Conservation (phyloP, 2,888 invertebrate species). For the Melanophora roralis region DNA sequence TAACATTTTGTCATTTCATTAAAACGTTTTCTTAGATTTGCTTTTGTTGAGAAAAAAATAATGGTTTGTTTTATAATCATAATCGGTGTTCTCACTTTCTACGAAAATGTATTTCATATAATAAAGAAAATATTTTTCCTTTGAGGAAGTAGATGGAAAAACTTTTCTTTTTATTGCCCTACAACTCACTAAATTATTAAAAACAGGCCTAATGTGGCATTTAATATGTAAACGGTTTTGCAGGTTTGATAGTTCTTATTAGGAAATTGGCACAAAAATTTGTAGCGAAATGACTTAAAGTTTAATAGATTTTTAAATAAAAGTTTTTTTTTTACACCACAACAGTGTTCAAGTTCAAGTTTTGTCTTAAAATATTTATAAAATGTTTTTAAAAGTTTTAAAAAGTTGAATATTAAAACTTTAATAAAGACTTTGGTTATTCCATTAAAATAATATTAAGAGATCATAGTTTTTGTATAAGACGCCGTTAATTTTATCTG, state of each 20-base stretch:
- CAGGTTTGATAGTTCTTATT: neutral
- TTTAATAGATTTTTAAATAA: neutral
- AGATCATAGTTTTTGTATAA: too few species aligned
- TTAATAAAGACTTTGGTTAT: too few species aligned
- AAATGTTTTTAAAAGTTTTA: too few species aligned
- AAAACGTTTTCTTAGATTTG: neutral
- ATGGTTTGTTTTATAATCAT: neutral
- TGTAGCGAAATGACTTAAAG: neutral
- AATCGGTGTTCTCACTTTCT: neutral
- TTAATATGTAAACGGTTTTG: neutral
- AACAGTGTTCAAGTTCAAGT: too few species aligned
- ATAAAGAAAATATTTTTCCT: neutral
- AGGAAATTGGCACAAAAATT: neutral
- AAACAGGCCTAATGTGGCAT: neutral
- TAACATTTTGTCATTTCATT: conserved; percentile 8
- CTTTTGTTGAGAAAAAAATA: neutral
- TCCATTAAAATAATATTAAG: too few species aligned
- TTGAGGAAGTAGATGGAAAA: neutral
- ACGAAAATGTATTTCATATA: neutral
- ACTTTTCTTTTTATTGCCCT: neutral
- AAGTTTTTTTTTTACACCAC: too few species aligned
- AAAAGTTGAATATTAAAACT: too few species aligned
- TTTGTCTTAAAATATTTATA: too few species aligned
- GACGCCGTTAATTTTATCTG: too few species aligned
- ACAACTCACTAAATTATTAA: neutral